Base-by-base conservation (phyloP, 1,140 invertebrate genomes). In the Potamilus streckersoni region DNA sequence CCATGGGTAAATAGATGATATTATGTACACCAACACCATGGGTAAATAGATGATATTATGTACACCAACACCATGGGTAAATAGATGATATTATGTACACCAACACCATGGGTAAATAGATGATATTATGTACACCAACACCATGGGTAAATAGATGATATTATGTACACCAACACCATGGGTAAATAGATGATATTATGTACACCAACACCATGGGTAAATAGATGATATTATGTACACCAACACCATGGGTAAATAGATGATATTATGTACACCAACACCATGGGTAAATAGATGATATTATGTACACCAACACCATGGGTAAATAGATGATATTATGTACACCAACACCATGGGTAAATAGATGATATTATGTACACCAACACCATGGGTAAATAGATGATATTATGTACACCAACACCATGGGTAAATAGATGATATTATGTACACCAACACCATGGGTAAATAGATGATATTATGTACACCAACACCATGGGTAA, bases 41-140 rank as follows among this genome's bases (percentile, higher is more conserved):
- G 93, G 89, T 89, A 82, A 81, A 76, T 81, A n/a, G 62, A 19
- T 19, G 3, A n/a, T n/a, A n/a, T n/a, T n/a, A n/a, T n/a, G n/a
- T n/a, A n/a, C n/a, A n/a, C n/a, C n/a, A n/a, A n/a, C n/a, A 86
- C 95, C 95, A 0, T 95, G 95, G 93, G 89, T 89, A 82, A 81
- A 76, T 81, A n/a, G 62, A 19, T 19, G 3, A n/a, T n/a, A n/a
- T n/a, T n/a, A n/a, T n/a, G n/a, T n/a, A n/a, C n/a, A n/a, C n/a
- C n/a, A n/a, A n/a, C n/a, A 86, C 95, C 95, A 0, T 95, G 95
- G 93, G 89, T 89, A 82, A 81, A 76, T 81, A n/a, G 62, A 19
- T 19, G 3, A n/a, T n/a, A n/a, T n/a, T n/a, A n/a, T n/a, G n/a
- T n/a, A n/a, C n/a, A n/a, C n/a, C n/a, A n/a, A n/a, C n/a, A 86